Base-by-base conservation (phyloP, 1,140 invertebrate species). In the Protaetia brevitarsis region DNA sequence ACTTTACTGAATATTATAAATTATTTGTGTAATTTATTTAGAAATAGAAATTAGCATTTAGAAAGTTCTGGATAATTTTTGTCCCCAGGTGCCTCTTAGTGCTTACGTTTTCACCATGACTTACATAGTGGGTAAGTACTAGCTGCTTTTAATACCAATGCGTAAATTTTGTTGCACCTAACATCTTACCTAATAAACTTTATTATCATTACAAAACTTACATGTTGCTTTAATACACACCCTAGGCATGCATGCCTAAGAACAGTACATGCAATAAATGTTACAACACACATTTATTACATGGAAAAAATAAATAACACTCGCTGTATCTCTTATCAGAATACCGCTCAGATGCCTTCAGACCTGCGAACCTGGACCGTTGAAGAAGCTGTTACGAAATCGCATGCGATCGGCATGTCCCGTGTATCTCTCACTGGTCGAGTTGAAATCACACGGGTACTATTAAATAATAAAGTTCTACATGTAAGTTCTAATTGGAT, bases 111-210 rank as follows among this genome's bases (percentile, higher is more conserved):
- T 10, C 19, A 51, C 26, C 10, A 21, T 26, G 11, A 37, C 1
- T 51, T 21, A 23, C 19, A 19, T 21, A 51, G 26, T 23, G 26
- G 13, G n/a, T n/a, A n/a, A n/a, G 6, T 11, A 51, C 26, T 51
- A 19, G 19, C 19, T 6, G 26, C 13, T 23, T 51, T 51, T 51
- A 23, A 6, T 51, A 51, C 41, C 21, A 23, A 11, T 51, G 19
- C 11, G 26, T 51, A 19, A 19, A 51, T 51, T 51, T 23, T 23
- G 11, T 51, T 51, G 19, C 41, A 51, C 26, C 19, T 19, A 21
- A 23, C 13, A 51, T 51, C 41, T 51, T 51, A 51, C 41, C 41
- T 51, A 51, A 51, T 51, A 21, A 51, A 51, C 41, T 51, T 51
- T 51, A 51, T 19, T 51, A 19, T 51, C 26, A 51, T 51, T 51